phyloP scores from a whole-genome alignment of 2,888 invertebrate species.

The Orthonevra nobilis region DNA sequence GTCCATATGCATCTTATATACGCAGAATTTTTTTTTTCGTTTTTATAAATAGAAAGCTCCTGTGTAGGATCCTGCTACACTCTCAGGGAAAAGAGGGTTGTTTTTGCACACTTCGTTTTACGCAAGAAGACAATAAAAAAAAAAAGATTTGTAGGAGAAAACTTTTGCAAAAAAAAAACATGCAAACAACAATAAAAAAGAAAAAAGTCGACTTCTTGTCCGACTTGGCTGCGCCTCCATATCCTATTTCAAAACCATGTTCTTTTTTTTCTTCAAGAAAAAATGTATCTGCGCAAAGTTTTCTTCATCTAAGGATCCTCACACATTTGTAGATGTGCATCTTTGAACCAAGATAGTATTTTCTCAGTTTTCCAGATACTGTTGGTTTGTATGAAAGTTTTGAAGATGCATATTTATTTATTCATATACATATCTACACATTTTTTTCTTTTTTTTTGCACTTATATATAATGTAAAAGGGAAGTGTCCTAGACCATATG shows the following conservation, averaged over 20 bases:
- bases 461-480: neutral
- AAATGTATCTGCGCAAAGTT: conserved; percentile 55
- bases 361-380: conserved; percentile 27
- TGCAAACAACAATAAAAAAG: conserved; percentile 24
- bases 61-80: conserved; percentile 53
- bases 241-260: conserved; percentile 53
- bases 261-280: conserved; percentile 21
- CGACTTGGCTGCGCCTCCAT: conserved; percentile 63
- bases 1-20: conserved; percentile 62
- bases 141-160: conserved; percentile 36
- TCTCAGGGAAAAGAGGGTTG: conserved; percentile 29
- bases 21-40: conserved; percentile 24
- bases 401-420: conserved; percentile 52
- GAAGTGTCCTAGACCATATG: conserved; percentile 49
- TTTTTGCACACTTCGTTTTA: conserved; percentile 16
- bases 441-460: neutral
- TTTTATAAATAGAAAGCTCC: conserved; percentile 45
- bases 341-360: conserved; percentile 50
- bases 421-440: conserved; percentile 32
- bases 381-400: neutral
- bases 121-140: conserved; percentile 32
- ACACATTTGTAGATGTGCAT: conserved; percentile 55
- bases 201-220: conserved; percentile 24
- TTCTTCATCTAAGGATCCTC: conserved; percentile 42
- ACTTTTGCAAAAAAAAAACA: conserved; percentile 31